Percentiles rank a stretch among this genome's conserved stretches.
Evolutionary conservation across 2,797 vertebrate species (phyloP).

Genomic region (Pangasius larnaudii): DNA sequence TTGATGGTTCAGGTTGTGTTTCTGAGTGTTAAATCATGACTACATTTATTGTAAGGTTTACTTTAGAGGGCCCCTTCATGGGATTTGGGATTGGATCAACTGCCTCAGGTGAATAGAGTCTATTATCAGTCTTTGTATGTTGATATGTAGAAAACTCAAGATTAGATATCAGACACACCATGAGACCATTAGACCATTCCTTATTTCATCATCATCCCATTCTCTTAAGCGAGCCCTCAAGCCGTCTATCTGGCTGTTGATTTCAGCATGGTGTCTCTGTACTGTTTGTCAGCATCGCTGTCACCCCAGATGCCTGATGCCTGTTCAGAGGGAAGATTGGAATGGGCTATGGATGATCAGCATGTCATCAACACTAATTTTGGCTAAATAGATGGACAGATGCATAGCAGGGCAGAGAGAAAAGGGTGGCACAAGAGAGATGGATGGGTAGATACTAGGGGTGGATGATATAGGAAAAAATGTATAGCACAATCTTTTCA

Average conservation of each 20-base stretch:
- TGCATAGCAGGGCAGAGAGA: background rate
- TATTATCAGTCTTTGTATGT: background rate
- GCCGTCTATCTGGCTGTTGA: slow-evolving; percentile 5
- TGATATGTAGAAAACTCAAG: background rate
- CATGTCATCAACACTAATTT: slow-evolving; percentile 20
- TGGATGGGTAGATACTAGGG: background rate
- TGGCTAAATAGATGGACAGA: slow-evolving; percentile 13
- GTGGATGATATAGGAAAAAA: background rate
- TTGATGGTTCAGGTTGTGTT: background rate
- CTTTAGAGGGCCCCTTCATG: background rate
- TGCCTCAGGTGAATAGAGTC: background rate
- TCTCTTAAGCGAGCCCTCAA: background rate
- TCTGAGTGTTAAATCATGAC: background rate
- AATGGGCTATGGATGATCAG: slow-evolving; percentile 19
- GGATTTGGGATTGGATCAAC: background rate
- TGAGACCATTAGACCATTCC: background rate
- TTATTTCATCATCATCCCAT: background rate
- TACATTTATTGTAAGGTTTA: background rate
- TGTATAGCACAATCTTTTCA: background rate
- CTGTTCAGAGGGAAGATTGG: background rate
- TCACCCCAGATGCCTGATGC: background rate
- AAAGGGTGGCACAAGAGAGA: background rate
- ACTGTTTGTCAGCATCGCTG: background rate
- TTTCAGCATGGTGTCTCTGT: background rate
- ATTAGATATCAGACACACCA: background rate